Conservation (phyloP, 2,113 vertebrate genomes). For the Gopherus evgoodei region DNA sequence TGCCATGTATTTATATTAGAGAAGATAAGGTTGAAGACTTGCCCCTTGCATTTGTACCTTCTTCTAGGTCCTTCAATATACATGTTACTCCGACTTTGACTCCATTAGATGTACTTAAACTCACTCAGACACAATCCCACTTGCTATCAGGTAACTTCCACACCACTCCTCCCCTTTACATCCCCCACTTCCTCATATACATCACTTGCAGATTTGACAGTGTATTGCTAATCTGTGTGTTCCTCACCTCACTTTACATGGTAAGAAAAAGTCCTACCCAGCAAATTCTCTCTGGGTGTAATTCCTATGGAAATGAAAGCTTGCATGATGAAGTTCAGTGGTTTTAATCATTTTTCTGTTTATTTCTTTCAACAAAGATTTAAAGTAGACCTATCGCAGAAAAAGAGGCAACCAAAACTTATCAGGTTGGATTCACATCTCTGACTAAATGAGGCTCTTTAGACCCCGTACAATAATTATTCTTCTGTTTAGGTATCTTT, state of each 20-base stretch:
- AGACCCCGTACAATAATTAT: background rate
- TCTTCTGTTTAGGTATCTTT: background rate
- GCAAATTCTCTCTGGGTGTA: background rate
- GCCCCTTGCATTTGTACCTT: background rate
- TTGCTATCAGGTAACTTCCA: background rate
- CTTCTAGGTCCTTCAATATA: fast-evolving
- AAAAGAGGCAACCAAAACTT: background rate
- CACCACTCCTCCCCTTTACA: background rate
- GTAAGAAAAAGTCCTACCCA: background rate
- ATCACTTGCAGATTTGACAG: background rate
- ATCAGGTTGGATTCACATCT: background rate
- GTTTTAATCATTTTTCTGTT: background rate
- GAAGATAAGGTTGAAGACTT: background rate
- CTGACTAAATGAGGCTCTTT: background rate
- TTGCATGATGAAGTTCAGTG: background rate
- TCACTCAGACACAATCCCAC: background rate
- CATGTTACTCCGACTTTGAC: background rate
- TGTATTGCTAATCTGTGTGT: background rate
- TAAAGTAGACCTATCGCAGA: background rate
- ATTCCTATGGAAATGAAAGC: background rate
- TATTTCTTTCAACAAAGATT: background rate
- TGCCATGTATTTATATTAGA: background rate
- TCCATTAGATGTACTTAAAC: background rate
- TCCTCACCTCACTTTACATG: background rate
- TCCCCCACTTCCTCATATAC: background rate